phyloP scores from a whole-genome alignment of 2,888 invertebrate species.

The Epirrita christyi region DNA sequence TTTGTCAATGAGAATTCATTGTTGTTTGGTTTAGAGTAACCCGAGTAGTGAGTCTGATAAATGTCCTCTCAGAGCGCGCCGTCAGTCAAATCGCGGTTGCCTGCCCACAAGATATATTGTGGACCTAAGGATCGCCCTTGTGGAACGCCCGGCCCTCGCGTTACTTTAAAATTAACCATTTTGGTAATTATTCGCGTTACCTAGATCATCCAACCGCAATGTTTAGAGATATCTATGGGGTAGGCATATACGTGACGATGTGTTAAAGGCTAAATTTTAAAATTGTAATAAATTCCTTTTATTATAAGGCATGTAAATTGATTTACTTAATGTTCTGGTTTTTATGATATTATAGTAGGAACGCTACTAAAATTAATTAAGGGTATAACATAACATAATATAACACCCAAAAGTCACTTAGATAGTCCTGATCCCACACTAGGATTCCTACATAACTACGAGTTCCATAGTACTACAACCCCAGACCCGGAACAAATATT shows the following conservation, averaged over 20 bases:
- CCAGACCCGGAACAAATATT: no score
- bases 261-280: no score
- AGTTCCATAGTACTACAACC: no score
- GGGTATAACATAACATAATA: no score
- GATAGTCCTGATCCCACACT: no score
- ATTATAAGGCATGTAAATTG: no score
- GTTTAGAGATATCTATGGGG: constrained; percentile 27
- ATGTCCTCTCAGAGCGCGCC: constrained; percentile 83
- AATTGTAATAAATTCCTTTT: no score
- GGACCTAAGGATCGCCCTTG: constrained; percentile 76
- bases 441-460: no score
- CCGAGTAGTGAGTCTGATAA: constrained; percentile 82
- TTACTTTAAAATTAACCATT: constrained; percentile 79
- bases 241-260: background rate
- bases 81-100: constrained; percentile 84
- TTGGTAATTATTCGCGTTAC: constrained; percentile 57
- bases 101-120: constrained; percentile 84
- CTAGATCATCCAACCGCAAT: constrained; percentile 38
- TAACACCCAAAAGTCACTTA: no score
- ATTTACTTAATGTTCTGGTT: no score
- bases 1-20: constrained; percentile 84
- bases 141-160: constrained; percentile 64
- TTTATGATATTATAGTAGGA: no score
- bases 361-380: no score
- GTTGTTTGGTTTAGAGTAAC: constrained; percentile 83